A percentile compares a stretch with the other conserved stretches of the same genome.
Conservation (phyloP, 2,888 invertebrate genomes). For the Carcina quercana region DNA sequence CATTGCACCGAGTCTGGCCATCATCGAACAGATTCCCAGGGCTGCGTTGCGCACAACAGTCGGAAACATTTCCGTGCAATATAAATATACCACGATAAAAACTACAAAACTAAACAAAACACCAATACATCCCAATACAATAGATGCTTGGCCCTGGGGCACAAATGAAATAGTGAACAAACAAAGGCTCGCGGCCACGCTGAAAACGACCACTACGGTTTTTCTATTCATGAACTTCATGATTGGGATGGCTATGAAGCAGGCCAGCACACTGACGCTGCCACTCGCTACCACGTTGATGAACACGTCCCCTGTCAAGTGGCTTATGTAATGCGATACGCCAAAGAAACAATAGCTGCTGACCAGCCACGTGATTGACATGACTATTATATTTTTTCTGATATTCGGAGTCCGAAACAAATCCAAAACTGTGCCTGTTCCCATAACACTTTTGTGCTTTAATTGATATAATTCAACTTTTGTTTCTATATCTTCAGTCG, state of each 20-base stretch:
- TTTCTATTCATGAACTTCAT: slow-evolving; percentile 78
- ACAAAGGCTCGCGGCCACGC: slow-evolving; percentile 72
- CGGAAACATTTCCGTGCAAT: slow-evolving; percentile 89
- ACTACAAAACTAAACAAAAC: slow-evolving; percentile 85
- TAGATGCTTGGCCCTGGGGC: slow-evolving; percentile 52
- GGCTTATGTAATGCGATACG: slow-evolving; percentile 84
- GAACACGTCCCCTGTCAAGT: slow-evolving; percentile 84
- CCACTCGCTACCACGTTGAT: slow-evolving; percentile 85
- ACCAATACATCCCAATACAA: slow-evolving; percentile 79
- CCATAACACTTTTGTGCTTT: slow-evolving; percentile 25
- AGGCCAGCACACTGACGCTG: slow-evolving; percentile 70
- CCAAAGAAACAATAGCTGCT: slow-evolving; percentile 85
- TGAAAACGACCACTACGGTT: slow-evolving; percentile 74
- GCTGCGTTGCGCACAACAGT: slow-evolving; percentile 90
- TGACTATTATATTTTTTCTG: slow-evolving; percentile 78
- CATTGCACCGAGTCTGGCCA: slow-evolving; percentile 89
- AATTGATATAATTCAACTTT: slow-evolving; percentile 47
- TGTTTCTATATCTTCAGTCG: slow-evolving; percentile 49
- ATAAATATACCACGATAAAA: slow-evolving; percentile 87
- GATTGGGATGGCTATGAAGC: slow-evolving; percentile 75
- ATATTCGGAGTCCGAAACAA: slow-evolving; percentile 79
- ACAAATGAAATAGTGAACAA: slow-evolving; percentile 76
- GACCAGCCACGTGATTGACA: slow-evolving; percentile 84
- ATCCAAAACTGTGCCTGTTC: slow-evolving; percentile 69
- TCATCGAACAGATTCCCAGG: slow-evolving; percentile 88